Percentiles rank a stretch among this genome's conserved stretches.
These are phyloP conservation scores for Protophormia terraenovae DNA, from an alignment of 2,888 invertebrate genomes.

Conservation along the genomic window DNA sequence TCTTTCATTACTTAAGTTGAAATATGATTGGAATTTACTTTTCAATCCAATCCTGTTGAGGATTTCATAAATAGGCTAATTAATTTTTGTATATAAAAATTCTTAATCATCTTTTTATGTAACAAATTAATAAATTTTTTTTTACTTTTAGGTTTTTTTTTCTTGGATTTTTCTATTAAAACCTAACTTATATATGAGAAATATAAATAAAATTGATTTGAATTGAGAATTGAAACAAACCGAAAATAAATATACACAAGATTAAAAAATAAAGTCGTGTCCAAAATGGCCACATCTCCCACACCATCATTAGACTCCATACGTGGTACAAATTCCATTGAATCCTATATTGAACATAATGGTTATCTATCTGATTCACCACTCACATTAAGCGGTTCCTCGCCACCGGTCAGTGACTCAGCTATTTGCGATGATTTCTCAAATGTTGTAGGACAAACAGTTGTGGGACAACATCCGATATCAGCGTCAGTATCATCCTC, in stretches of 20 bases:
- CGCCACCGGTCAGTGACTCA: conserved; percentile 92
- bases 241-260: conserved; percentile 44
- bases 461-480: conserved; percentile 69
- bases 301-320: conserved; percentile 96
- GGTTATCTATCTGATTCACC: conserved; percentile 90
- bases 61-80: too few species aligned
- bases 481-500: conserved; percentile 78
- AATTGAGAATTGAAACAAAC: conserved; percentile 26
- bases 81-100: too few species aligned
- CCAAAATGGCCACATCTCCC: conserved; percentile 92
- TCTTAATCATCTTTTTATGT: too few species aligned
- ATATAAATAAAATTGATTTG: not conserved
- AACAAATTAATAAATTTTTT: not conserved
- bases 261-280: conserved; percentile 51
- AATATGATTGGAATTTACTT: too few species aligned
- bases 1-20: too few species aligned
- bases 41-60: too few species aligned
- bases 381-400: conserved; percentile 92
- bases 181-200: not conserved
- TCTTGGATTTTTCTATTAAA: conserved; percentile 22
- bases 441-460: conserved; percentile 70
- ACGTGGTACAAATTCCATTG: conserved; percentile 92
- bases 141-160: conserved; percentile 33
- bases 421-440: conserved; percentile 88
- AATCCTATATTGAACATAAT: conserved; percentile 91